Percentiles rank a stretch among this genome's conserved stretches.
Conservation (phyloP, 2,113 vertebrate species). For the Syngnathus scovelli region DNA sequence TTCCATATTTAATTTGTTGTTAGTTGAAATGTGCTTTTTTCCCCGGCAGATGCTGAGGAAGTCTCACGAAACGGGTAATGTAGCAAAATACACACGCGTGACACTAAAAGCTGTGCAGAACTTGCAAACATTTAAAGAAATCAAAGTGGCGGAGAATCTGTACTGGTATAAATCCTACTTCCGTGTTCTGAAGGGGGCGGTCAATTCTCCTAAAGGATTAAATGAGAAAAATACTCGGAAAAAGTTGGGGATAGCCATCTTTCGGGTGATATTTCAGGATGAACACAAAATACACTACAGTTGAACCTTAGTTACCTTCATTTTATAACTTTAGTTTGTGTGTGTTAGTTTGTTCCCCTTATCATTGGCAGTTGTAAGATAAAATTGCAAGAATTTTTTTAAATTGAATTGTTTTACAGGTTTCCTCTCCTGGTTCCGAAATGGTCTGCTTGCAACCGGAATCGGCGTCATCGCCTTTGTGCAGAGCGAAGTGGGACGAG, state of each 20-base stretch:
- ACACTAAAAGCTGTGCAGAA: neutral
- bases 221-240: too few species aligned
- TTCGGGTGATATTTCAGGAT: neutral
- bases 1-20: too few species aligned
- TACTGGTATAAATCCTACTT: neutral
- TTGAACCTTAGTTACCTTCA: neutral
- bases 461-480: slow-evolving; percentile 85
- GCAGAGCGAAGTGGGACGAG: slow-evolving; percentile 82
- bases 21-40: neutral
- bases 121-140: too few species aligned
- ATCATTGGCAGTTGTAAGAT: neutral
- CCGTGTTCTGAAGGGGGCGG: neutral
- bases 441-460: slow-evolving; percentile 82
- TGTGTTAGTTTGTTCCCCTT: neutral
- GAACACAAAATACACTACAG: neutral
- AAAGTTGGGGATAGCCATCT: too few species aligned
- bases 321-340: neutral
- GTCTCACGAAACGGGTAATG: slow-evolving; percentile 74
- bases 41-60: slow-evolving; percentile 72
- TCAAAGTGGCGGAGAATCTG: neutral
- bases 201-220: too few species aligned
- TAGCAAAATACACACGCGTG: too few species aligned
- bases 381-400: neutral
- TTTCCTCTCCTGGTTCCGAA: slow-evolving; percentile 87
- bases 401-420: slow-evolving; percentile 59